A percentile compares a stretch with the other conserved stretches of the same genome.
phyloP scores from a whole-genome alignment of 2,797 vertebrate genomes.

The Amblyopsis hoosieri region DNA sequence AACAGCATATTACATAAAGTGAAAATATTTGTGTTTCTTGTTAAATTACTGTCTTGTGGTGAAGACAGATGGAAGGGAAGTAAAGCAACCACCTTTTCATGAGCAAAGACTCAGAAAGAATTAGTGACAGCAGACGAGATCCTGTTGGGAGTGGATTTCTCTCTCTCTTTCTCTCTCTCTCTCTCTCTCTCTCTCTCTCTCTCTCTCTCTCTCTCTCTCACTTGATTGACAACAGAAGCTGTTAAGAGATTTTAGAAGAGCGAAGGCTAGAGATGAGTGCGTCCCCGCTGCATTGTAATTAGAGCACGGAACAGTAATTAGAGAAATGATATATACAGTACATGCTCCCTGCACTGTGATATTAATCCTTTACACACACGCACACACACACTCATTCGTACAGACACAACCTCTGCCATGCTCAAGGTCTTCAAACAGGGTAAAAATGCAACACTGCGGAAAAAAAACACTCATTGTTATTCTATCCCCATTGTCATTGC shows the following conservation, averaged over 20 bases:
- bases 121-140: conserved; percentile 37
- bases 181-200: conserved; percentile 1
- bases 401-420: conserved; percentile 17
- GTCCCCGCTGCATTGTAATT: conserved; percentile 65
- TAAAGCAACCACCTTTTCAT: conserved; percentile 1
- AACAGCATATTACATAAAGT: conserved; percentile 30
- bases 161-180: conserved; percentile 1
- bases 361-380: conserved; percentile 42
- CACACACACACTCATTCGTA: conserved; percentile 8
- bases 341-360: conserved; percentile 48
- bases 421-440: conserved; percentile 45
- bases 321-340: conserved; percentile 67
- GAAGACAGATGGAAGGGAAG: not conserved
- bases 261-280: conserved; percentile 49
- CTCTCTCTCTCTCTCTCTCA: conserved; percentile 15
- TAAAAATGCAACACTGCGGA: conserved; percentile 54
- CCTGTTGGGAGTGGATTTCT: not conserved
- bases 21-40: conserved; percentile 16
- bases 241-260: conserved; percentile 41
- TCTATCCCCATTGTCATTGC: conserved; percentile 62
- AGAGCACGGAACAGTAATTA: conserved; percentile 65
- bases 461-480: conserved; percentile 63
- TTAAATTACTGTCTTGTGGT: conserved; percentile 32
- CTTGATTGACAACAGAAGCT: conserved; percentile 50
- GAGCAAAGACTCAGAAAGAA: conserved; percentile 28